Base-by-base conservation (phyloP, 2,113 vertebrate species). In the Poeciliopsis prolifica region DNA sequence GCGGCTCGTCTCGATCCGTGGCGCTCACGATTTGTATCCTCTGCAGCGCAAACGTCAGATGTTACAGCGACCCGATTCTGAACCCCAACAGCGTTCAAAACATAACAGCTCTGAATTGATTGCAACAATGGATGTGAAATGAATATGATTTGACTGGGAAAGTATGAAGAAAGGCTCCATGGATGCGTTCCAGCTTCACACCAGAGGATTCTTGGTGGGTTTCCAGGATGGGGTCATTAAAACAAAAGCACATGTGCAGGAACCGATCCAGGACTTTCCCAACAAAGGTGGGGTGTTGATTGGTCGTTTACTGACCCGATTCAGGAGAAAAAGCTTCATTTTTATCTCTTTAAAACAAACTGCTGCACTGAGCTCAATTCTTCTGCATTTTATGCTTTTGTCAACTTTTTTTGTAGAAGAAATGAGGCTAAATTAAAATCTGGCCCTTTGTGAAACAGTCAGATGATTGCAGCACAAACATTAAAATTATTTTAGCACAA, bases 1-100 rank as follows among this genome's bases (percentile, higher is more conserved):
- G 90, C 19, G 97, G 95, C 71, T 97, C 96, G 2, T 99, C 98
- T 13, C 95, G 96, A 82, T 99, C 98, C 14, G 95, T 86, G 31
- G 97, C 98, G 60, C 95, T 96, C n/a, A 99, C 91, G 0, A 95
- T 98, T 91, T 98, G 97, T 86, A 99, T 97, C 86, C 95, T 92
- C 98, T 99, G 87, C 65, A 94, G 3, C 15, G 19, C 15, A 22
- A 2, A 22, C 5, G 7, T n/a, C 51, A 24, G 22, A 58, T 3
- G 51, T 58, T 58, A 24, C 13, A 19, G 44, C 3, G 35, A 37
- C 35, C 35, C 35, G 35, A 11, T 37, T 37, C 35, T 37, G 10
- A 37, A 10, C 9, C 35, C 35, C 10, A 10, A 35, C 10, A 35
- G 9, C 0, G 35, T 35, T 10, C 35, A 11, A 8, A 35, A 9